Evolutionary conservation across 1,140 invertebrate genomes (phyloP).

Genomic region (Patella vulgata): DNA sequence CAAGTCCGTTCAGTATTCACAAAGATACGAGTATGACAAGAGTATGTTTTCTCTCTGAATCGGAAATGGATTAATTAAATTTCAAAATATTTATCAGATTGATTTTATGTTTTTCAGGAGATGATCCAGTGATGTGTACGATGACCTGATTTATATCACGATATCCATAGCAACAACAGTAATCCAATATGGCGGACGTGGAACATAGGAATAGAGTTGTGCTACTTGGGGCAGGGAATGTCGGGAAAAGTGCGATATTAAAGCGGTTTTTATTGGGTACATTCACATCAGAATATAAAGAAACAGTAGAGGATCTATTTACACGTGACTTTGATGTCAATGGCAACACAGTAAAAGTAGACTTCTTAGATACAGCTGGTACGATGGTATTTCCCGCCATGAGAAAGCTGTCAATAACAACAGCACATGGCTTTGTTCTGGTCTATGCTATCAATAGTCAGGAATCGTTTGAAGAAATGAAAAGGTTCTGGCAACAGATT

Average conservation of each 20-base stretch:
- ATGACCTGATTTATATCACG: no score
- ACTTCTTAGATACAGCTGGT: slow-evolving; percentile 88
- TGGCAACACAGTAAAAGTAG: slow-evolving; percentile 71
- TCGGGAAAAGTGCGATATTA: slow-evolving; percentile 89
- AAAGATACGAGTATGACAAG: no score
- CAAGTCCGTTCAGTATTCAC: no score
- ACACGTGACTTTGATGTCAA: slow-evolving; percentile 83
- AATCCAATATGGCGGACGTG: slow-evolving; percentile 36
- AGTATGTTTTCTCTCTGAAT: no score
- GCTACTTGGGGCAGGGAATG: slow-evolving; percentile 82
- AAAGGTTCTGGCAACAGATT: slow-evolving; percentile 85
- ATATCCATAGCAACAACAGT: no score
- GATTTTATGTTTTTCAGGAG: no score
- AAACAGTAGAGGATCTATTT: slow-evolving; percentile 91
- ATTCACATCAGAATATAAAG: slow-evolving; percentile 84
- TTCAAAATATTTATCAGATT: no score
- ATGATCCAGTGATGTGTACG: no score
- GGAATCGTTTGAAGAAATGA: slow-evolving; percentile 80
- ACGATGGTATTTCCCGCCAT: slow-evolving; percentile 58
- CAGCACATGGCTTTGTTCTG: slow-evolving; percentile 88
- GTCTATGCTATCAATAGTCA: slow-evolving; percentile 86
- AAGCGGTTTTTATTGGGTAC: slow-evolving; percentile 87
- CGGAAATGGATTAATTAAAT: no score
- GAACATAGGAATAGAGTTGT: slow-evolving; percentile 85
- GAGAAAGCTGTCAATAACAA: slow-evolving; percentile 82